phyloP scores from a whole-genome alignment of 64 coral and sea anemone genomes.

The Hydrozoanthus tunicans region DNA sequence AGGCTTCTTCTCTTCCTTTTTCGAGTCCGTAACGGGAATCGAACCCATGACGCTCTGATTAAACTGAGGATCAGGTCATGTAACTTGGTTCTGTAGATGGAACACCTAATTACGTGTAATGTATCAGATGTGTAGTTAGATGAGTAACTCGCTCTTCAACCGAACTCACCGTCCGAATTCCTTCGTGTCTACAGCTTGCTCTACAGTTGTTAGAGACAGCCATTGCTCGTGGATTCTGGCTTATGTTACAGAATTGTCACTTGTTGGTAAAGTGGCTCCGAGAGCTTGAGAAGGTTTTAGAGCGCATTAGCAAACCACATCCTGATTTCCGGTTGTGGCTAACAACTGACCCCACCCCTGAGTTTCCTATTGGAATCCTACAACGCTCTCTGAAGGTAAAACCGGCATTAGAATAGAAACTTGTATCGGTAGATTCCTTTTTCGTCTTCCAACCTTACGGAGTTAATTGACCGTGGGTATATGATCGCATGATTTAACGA shows the following conservation, averaged over 20 bases:
- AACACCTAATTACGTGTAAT: background rate
- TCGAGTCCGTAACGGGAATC: no score
- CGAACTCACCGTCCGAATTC: background rate
- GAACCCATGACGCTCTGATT: no score
- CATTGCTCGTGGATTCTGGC: conserved; percentile 96
- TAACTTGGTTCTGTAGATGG: no score
- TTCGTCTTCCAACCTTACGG: no score
- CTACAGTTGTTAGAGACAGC: conserved; percentile 97
- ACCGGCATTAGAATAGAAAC: no score
- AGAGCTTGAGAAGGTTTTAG: conserved; percentile 93
- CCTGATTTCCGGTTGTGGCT: conserved; percentile 98
- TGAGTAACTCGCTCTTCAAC: background rate
- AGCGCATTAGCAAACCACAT: conserved; percentile 96
- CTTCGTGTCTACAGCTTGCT: conserved; percentile 65
- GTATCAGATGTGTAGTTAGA: background rate
- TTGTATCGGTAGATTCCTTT: no score
- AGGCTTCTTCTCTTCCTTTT: no score
- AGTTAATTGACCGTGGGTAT: no score
- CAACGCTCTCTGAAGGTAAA: conserved; percentile 95
- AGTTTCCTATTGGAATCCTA: conserved; percentile 96
- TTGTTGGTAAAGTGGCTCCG: conserved; percentile 96
- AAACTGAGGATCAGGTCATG: no score
- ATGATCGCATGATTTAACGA: no score
- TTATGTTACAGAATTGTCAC: conserved; percentile 99
- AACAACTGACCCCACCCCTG: conserved; percentile 96